These are phyloP conservation scores for Eulimnadia texana DNA, from an alignment of 1,140 invertebrate genomes.

Conservation along the genomic window DNA sequence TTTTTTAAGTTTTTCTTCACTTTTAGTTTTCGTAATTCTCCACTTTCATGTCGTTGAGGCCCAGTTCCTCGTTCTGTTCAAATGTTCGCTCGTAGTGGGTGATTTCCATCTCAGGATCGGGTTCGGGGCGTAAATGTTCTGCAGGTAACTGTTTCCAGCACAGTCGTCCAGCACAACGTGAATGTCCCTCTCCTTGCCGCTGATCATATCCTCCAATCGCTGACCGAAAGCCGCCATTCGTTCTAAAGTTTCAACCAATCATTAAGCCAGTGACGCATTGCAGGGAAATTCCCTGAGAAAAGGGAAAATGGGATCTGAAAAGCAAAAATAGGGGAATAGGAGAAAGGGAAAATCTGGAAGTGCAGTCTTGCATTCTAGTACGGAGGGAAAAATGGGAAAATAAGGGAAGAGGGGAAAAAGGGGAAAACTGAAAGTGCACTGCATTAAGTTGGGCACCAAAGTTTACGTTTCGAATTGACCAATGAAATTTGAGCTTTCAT, in stretches of 20 bases:
- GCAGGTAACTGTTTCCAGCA: constrained; percentile 88
- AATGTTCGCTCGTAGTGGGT: constrained; percentile 64
- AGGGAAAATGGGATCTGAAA: too few relatives aligned
- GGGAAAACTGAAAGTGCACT: too few relatives aligned
- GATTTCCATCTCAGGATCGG: constrained; percentile 56
- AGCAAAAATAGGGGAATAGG: too few relatives aligned
- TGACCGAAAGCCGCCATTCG: constrained; percentile 47
- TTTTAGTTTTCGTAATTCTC: constrained; percentile 47
- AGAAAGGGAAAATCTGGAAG: too few relatives aligned
- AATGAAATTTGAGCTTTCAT: too few relatives aligned
- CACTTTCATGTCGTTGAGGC: constrained; percentile 92
- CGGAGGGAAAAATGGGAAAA: too few relatives aligned
- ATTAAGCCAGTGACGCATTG: too few relatives aligned
- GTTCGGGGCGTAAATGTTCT: constrained; percentile 59
- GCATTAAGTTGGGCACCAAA: too few relatives aligned
- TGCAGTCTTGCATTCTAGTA: too few relatives aligned
- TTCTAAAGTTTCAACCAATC: constrained; percentile 17
- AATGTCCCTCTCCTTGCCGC: constrained; percentile 38
- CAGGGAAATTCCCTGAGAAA: too few relatives aligned
- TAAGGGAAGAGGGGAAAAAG: too few relatives aligned
- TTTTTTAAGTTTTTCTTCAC: background rate
- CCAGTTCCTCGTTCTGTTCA: constrained; percentile 91
- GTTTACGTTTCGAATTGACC: too few relatives aligned
- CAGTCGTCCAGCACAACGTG: constrained; percentile 87
- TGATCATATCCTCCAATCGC: constrained; percentile 53